phyloP scores from a whole-genome alignment of 2,113 vertebrate genomes.

The Cebus imitator region DNA sequence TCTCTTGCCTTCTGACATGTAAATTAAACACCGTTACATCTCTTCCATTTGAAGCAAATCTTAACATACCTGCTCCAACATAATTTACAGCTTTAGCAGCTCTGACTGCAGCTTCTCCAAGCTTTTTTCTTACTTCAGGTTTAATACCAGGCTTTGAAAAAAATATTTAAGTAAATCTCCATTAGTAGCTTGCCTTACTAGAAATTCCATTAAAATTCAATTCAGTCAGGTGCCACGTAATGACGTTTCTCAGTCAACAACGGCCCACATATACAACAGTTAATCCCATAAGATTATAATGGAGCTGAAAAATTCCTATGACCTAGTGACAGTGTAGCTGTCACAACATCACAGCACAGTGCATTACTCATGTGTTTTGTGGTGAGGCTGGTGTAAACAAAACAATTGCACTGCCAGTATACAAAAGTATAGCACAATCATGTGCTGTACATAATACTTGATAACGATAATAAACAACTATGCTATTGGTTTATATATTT shows the following conservation, averaged over 20 bases:
- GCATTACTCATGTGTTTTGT: not conserved
- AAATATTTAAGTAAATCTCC: slow-evolving; percentile 19
- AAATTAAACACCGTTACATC: not conserved
- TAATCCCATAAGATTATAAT: not conserved
- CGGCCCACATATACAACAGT: not conserved
- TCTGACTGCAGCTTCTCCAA: slow-evolving; percentile 96
- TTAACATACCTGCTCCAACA: slow-evolving; percentile 93
- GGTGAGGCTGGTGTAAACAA: not conserved
- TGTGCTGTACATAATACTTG: too few species aligned
- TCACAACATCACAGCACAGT: not conserved
- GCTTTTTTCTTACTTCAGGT: slow-evolving; percentile 90
- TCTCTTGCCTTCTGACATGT: slow-evolving; percentile 17
- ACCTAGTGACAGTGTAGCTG: not conserved
- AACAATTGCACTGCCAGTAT: not conserved
- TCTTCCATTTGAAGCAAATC: not conserved
- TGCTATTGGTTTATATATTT: not conserved
- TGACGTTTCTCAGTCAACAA: not conserved
- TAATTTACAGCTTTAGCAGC: slow-evolving; percentile 97
- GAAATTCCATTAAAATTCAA: slow-evolving; percentile 39
- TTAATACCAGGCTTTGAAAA: slow-evolving; percentile 92
- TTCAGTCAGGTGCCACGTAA: not conserved
- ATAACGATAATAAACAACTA: not conserved
- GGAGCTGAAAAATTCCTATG: not conserved
- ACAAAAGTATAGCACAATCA: not conserved
- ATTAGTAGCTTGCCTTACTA: not conserved